Evolutionary conservation across 1,140 invertebrate species (phyloP).

Genomic region (Drosophila subpulchrella): DNA sequence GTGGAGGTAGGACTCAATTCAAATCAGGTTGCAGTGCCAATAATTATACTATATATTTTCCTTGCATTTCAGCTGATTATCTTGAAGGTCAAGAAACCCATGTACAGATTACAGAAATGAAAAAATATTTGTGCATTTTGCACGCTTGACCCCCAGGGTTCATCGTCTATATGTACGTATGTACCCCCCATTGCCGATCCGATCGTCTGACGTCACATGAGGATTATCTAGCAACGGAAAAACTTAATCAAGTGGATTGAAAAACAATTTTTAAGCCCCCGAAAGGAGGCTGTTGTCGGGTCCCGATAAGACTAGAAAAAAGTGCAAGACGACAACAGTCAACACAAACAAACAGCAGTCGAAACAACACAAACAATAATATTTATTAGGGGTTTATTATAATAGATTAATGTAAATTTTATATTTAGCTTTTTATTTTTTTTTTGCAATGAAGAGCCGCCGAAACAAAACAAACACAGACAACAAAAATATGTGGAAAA

Average conservation of each 20-base stretch:
- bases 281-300: conserved; percentile 40
- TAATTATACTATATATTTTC: conserved; percentile 10
- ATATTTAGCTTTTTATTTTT: conserved; percentile 25
- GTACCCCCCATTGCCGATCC: conserved; percentile 23
- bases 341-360: conserved; percentile 39
- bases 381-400: conserved; percentile 19
- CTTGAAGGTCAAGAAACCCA: conserved; percentile 36
- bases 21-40: conserved; percentile 34
- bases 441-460: conserved; percentile 63
- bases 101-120: conserved; percentile 40
- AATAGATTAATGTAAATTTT: conserved; percentile 26
- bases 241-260: conserved; percentile 44
- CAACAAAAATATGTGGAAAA: conserved; percentile 71
- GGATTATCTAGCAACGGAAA: conserved; percentile 57
- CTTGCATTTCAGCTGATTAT: conserved; percentile 6
- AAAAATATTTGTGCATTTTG: conserved; percentile 63
- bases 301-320: conserved; percentile 37
- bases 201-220: conserved; percentile 56
- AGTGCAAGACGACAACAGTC: conserved; percentile 53
- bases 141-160: conserved; percentile 28
- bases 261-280: conserved; percentile 22
- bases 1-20: background rate
- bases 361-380: conserved; percentile 43
- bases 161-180: conserved; percentile 15
- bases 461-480: conserved; percentile 37